Base-by-base conservation (phyloP, 2,113 vertebrate genomes). In the Pithys albifrons region DNA sequence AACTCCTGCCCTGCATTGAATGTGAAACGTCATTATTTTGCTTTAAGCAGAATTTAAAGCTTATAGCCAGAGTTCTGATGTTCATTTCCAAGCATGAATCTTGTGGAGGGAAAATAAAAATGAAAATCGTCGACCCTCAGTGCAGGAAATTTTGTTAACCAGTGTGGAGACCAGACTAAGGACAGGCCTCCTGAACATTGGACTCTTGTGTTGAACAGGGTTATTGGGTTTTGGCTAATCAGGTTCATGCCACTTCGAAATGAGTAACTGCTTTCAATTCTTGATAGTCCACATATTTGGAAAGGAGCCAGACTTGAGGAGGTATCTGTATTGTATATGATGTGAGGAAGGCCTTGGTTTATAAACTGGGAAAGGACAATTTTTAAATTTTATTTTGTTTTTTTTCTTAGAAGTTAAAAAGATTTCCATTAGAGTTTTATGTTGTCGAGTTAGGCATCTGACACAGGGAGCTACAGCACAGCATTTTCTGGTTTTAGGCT, bases 201-300 rank as follows among this genome's bases (percentile, higher is more conserved):
- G 52, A 22, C 39, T 3, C 1, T 24, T 12, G 2, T 6, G 1
- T n/a, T 81, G 61, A 85, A 23, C 20, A 33, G n/a, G 14, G 22
- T 83, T 79, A 58, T 75, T 39, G 35, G 2, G 8, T 91, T 92
- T 41, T 72, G 14, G 35, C 35, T 65, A 45, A 66, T 58, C 29
- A 45, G 20, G 64, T 58, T 88, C 45, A 73, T 0, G 0, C 3
- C 41, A 25, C 15, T 88, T 88, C 24, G 31, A 58, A 94, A 67
- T 12, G 18, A n/a, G 23, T 58, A 12, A 52, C 23, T 83, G 25
- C 14, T 83, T 86, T 45, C 22, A 70, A 4, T 71, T 84, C 48
- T 51, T 51, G 6, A 23, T 8, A 64, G 39, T 29, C 43, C n/a
- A 22, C 1, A 1, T 15, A 2, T 55, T 37, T 5, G 1, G 23